Percentiles rank a stretch among this genome's conserved stretches.
phyloP scores from a whole-genome alignment of 1,140 invertebrate genomes.

The Drosophila sp. region DNA sequence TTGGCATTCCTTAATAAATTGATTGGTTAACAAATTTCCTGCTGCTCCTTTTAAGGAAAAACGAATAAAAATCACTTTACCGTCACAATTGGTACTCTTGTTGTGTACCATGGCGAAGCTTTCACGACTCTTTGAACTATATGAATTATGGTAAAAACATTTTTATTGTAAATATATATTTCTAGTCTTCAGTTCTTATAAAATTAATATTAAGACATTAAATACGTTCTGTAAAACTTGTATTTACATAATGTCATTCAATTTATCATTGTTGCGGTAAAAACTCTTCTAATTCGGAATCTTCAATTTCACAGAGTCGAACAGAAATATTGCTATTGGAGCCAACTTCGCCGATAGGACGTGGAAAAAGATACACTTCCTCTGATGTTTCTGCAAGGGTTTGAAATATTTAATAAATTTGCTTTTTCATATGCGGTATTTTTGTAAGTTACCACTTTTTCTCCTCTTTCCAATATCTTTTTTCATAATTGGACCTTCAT shows the following conservation, averaged over 20 bases:
- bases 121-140: constrained; percentile 2
- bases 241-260: constrained; percentile 69
- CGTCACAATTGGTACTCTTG: no score
- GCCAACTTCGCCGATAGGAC: constrained; percentile 83
- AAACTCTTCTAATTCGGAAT: constrained; percentile 89
- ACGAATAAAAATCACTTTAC: no score
- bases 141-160: constrained; percentile 22
- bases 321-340: constrained; percentile 93
- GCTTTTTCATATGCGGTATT: neutral
- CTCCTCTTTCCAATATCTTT: constrained; percentile 54
- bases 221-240: constrained; percentile 65
- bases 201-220: constrained; percentile 70
- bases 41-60: no score
- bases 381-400: constrained; percentile 83
- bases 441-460: constrained; percentile 59
- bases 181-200: constrained; percentile 69
- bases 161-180: constrained; percentile 60
- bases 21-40: no score
- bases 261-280: constrained; percentile 61
- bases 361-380: constrained; percentile 90
- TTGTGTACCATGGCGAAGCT: neutral
- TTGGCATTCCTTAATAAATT: no score
- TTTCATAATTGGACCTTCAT: constrained; percentile 58
- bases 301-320: constrained; percentile 95
- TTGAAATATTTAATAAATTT: neutral